These are phyloP conservation scores for Protophormia terraenovae DNA, from an alignment of 2,888 invertebrate genomes.

Conservation along the genomic window DNA sequence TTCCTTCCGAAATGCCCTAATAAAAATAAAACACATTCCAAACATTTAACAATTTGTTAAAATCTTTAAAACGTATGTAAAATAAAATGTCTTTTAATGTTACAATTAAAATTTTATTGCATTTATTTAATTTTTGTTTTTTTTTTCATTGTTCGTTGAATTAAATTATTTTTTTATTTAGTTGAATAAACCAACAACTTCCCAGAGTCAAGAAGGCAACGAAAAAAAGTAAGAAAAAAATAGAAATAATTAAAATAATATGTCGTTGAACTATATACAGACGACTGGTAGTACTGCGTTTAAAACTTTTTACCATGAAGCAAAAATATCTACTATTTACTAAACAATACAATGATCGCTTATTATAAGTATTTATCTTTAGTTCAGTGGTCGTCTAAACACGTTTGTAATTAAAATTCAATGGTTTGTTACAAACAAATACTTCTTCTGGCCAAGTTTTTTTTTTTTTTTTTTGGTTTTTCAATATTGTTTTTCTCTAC, in stretches of 20 bases:
- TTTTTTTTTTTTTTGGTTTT: background rate
- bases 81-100: constrained; percentile 50
- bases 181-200: constrained; percentile 33
- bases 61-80: constrained; percentile 1
- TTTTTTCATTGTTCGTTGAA: background rate
- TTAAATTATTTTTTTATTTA: constrained; percentile 21
- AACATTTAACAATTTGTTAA: constrained; percentile 20
- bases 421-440: constrained; percentile 37
- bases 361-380: constrained; percentile 33
- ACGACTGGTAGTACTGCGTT: background rate
- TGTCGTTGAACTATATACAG: constrained; percentile 50
- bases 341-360: background rate
- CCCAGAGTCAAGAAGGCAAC: constrained; percentile 15
- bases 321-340: constrained; percentile 5
- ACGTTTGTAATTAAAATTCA: constrained; percentile 64
- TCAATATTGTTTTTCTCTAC: background rate
- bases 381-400: constrained; percentile 43
- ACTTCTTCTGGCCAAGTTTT: constrained; percentile 3
- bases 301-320: background rate
- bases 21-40: constrained; percentile 6
- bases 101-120: constrained; percentile 44
- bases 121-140: constrained; percentile 6
- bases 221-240: background rate
- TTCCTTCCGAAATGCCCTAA: constrained; percentile 43
- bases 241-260: constrained; percentile 55